Evolutionary conservation across 2,797 vertebrate genomes (phyloP).

Genomic region (Muraenolepis orangiensis): DNA sequence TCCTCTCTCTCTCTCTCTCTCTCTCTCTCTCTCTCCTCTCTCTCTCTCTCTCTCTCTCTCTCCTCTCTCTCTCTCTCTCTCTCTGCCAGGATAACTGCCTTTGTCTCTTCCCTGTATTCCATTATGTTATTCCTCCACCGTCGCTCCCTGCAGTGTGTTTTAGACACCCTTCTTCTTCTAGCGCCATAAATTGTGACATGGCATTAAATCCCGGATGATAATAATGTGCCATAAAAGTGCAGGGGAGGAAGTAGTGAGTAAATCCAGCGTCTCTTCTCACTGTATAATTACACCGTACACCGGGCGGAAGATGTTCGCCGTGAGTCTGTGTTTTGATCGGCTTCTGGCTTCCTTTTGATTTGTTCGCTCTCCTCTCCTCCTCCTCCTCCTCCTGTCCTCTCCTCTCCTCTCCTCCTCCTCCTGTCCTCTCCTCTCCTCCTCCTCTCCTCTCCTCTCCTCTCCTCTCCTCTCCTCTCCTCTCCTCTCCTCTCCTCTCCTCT

Average conservation of each 20-base stretch:
- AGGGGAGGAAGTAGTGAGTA: constrained; percentile 27
- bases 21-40: background rate
- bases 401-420: background rate
- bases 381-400: background rate
- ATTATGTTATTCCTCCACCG: constrained; percentile 39
- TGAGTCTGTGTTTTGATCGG: constrained; percentile 35
- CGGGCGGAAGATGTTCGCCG: constrained; percentile 21
- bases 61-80: background rate
- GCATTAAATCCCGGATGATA: constrained; percentile 43
- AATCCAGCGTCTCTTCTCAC: constrained; percentile 44
- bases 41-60: background rate
- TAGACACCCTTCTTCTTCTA: background rate
- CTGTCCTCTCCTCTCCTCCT: background rate
- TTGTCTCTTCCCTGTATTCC: constrained; percentile 18
- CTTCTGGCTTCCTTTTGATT: constrained; percentile 34
- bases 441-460: background rate
- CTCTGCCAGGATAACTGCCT: constrained; percentile 4
- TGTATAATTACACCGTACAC: constrained; percentile 31
- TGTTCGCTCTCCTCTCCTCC: background rate
- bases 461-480: background rate
- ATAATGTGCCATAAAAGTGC: constrained; percentile 25
- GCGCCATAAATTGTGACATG: constrained; percentile 29
- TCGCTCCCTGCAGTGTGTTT: constrained; percentile 12
- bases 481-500: too few relatives aligned
- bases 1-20: background rate